Conservation (phyloP, 2,113 vertebrate species). For the Cinclus cinclus region DNA sequence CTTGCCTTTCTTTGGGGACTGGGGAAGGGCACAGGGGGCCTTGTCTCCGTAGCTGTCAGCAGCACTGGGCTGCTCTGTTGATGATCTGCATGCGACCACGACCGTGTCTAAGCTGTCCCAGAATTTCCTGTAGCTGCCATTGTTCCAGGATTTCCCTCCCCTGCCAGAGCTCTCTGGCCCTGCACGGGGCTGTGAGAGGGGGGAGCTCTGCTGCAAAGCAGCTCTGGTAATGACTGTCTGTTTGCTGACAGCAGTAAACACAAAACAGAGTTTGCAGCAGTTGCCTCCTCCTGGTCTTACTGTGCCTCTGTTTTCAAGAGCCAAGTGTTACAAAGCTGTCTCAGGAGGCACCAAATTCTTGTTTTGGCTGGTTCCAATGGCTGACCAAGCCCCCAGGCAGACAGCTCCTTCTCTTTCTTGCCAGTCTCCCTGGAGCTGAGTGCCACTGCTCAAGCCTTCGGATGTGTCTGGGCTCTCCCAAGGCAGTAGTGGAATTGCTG, state of each 20-base stretch:
- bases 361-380: background rate
- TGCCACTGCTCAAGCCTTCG: fast-evolving
- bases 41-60: background rate
- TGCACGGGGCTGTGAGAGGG: fast-evolving
- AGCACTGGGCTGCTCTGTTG: background rate
- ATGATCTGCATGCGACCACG: background rate
- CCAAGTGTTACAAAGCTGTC: background rate
- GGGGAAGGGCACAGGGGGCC: background rate
- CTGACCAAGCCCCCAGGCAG: background rate
- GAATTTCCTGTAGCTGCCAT: background rate
- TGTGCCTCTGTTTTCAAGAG: background rate
- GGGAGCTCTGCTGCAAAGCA: background rate
- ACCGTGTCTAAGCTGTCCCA: background rate
- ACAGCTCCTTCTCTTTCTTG: background rate
- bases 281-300: background rate
- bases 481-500: background rate
- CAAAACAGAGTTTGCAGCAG: background rate
- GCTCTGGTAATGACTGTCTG: background rate
- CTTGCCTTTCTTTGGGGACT: background rate
- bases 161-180: background rate
- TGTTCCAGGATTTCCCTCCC: background rate
- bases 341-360: background rate
- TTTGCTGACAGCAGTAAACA: background rate
- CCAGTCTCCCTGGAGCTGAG: background rate
- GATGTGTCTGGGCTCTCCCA: background rate